phyloP scores from a whole-genome alignment of 2,888 invertebrate species.

The Campaea margaritaria region DNA sequence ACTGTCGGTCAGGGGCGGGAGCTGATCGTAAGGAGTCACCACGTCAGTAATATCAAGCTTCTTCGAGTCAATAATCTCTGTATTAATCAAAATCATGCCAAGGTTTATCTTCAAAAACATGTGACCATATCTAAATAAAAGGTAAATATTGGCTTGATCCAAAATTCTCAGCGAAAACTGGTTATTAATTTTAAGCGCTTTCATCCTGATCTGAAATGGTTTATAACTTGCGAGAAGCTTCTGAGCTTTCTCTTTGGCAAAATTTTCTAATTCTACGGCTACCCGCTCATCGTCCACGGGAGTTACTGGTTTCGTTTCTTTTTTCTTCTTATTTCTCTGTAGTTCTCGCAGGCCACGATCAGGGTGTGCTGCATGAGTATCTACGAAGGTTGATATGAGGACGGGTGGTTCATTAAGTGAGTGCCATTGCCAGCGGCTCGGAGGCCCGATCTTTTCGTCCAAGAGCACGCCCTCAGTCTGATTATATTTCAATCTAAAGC shows the following conservation, averaged over 20 bases:
- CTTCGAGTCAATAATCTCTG: constrained; percentile 66
- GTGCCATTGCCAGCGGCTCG: constrained; percentile 67
- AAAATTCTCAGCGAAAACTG: constrained; percentile 61
- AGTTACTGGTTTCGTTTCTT: neutral
- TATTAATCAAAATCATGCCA: constrained; percentile 70
- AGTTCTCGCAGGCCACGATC: constrained; percentile 25
- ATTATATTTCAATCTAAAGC: constrained; percentile 65
- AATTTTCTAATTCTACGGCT: constrained; percentile 58
- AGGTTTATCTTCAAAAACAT: constrained; percentile 52
- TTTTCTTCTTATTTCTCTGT: constrained; percentile 10
- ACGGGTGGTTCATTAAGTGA: constrained; percentile 63
- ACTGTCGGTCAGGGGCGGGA: constrained; percentile 45
- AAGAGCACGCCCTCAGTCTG: constrained; percentile 62
- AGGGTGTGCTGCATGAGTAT: constrained; percentile 32
- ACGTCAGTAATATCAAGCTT: constrained; percentile 49
- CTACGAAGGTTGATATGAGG: constrained; percentile 49
- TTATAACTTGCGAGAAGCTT: constrained; percentile 54
- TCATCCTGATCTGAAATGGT: constrained; percentile 61
- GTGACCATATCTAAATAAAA: constrained; percentile 54
- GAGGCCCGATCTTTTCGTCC: constrained; percentile 56
- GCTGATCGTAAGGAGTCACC: constrained; percentile 51
- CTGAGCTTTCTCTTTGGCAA: constrained; percentile 49
- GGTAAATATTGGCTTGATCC: constrained; percentile 59
- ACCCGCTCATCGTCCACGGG: constrained; percentile 30
- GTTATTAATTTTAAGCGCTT: constrained; percentile 61